Conservation (phyloP, 2,888 invertebrate genomes). For the Ceramica pisi region DNA sequence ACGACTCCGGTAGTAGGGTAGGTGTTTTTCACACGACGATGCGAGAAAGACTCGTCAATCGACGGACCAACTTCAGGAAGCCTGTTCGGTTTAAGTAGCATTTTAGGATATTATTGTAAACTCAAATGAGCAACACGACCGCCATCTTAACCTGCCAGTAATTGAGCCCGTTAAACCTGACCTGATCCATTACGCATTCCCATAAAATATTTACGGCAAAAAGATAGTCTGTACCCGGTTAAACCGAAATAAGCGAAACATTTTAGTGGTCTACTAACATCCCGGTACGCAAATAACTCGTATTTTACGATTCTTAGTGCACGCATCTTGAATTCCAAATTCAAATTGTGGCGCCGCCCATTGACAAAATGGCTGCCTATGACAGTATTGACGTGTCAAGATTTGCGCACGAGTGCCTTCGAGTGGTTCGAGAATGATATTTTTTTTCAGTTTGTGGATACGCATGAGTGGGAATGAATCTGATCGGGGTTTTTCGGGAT, state of each 20-base stretch:
- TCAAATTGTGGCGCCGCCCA: conserved; percentile 3
- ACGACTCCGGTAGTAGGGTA: too few species aligned
- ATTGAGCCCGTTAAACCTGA: conserved; percentile 50
- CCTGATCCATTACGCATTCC: conserved; percentile 37
- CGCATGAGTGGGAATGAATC: conserved; percentile 21
- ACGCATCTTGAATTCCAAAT: conserved; percentile 63
- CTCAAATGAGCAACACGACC: conserved; percentile 1
- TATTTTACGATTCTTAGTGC: conserved; percentile 63
- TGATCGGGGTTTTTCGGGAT: conserved; percentile 10
- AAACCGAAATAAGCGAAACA: conserved; percentile 63
- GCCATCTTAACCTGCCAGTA: conserved; percentile 26
- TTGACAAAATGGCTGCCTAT: conserved; percentile 38
- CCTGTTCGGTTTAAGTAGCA: background rate
- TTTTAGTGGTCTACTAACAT: conserved; percentile 56
- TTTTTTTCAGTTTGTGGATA: conserved; percentile 21
- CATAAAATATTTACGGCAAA: conserved; percentile 68
- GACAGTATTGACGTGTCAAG: conserved; percentile 53
- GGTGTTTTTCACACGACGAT: background rate
- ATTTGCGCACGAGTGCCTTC: conserved; percentile 54
- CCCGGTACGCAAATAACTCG: conserved; percentile 68
- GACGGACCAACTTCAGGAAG: background rate
- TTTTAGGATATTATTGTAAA: background rate
- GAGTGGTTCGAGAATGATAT: conserved; percentile 31
- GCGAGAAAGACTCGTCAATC: background rate
- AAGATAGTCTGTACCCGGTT: conserved; percentile 57